Evolutionary conservation across 2,113 vertebrate genomes (phyloP), one percentile per base, ranked within the genome.

Genomic region (Dendrocopos noguchii): DNA sequence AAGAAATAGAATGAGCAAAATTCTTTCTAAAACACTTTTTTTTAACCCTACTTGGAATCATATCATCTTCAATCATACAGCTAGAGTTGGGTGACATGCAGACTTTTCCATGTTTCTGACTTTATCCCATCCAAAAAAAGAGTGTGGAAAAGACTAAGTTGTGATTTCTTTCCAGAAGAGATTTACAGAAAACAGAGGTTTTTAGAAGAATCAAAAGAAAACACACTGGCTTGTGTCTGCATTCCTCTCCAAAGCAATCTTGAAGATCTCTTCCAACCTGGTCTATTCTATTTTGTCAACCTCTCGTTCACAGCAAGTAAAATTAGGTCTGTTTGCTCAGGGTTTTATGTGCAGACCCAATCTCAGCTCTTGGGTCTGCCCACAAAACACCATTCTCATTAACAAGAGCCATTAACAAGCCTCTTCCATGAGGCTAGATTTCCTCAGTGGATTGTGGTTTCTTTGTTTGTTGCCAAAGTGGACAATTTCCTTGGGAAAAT

Each of bases 111-210:
- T 3, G 2, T 84, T 94, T 89, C 55, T 87, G 73, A 70, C 56
- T 71, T 94, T 70, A 80, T 80, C 57, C 42, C 16, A 60, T 87
- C 70, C 61, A 78, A 87, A 87, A 87, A 39, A 86, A 53, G 29
- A n/a, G 39, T 70, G 39, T 44, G 83, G 73, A 94, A 88, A 91
- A 92, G 70, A n/a, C 44, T 87, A 92, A 95, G 33, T 57, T 87
- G 61, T 71, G 34, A 72, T 84, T 94, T 89, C 46, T 81, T 94
- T 87, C 47, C 80, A 60, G 80, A 71, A 55, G 31, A 56, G 34
- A 55, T 84, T 94, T 83, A 74, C 65, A 87, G 57, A 81, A 94
- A 87, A 78, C 20, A 67, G 13, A 42, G 27, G 0, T 1, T 78
- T 86, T 84, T 80, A 18, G 25, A 87, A 71, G 61, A 92, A 64